Evolutionary conservation across 2,113 vertebrate genomes (phyloP), one percentile per base, ranked within the genome.

Genomic region (Megaceryle torquata): DNA sequence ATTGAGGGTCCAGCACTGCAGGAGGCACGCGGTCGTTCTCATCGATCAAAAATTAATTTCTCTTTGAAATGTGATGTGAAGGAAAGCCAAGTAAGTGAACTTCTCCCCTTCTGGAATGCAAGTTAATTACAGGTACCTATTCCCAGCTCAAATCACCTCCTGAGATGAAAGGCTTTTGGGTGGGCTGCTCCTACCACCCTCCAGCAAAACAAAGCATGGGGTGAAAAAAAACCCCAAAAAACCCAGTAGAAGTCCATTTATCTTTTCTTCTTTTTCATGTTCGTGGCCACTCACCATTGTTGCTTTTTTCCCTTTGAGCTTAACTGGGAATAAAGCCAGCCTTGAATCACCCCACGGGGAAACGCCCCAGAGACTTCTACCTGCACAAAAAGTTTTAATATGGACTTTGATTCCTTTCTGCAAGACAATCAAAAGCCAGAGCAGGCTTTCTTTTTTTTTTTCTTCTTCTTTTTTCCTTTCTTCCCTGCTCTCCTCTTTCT

Each of bases 71-170:
- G 41, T 3, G 2, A 41, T 39, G 26, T 15, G 37, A 89, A 80
- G 63, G 80, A 83, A 95, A 88, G 59, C 35, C 60, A 88, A 51
- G 10, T 50, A 24, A 82, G 86, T 79, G 70, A 65, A 78, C 43
- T 87, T 92, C 56, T 85, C 51, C 53, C 67, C 26, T 53, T 76
- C 64, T 93, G 94, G 95, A 95, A 95, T 64, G 65, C 33, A 35
- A 69, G n/a, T 89, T 97, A 95, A 97, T 97, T 95, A 82, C 33
- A 89, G 67, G 83, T 94, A 64, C 88, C 78, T 76, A 59, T 76
- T 90, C 82, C 74, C 80, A 86, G 74, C 63, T 95, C 74, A 77
- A 75, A 72, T 93, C 60, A 6, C 25, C 57, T 79, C 80, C 48
- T 63, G 72, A 93, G 91, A 85, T 96, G 46, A 87, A 91, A 87